phyloP scores from a whole-genome alignment of 2,797 vertebrate genomes.

The Cuniculus paca region DNA sequence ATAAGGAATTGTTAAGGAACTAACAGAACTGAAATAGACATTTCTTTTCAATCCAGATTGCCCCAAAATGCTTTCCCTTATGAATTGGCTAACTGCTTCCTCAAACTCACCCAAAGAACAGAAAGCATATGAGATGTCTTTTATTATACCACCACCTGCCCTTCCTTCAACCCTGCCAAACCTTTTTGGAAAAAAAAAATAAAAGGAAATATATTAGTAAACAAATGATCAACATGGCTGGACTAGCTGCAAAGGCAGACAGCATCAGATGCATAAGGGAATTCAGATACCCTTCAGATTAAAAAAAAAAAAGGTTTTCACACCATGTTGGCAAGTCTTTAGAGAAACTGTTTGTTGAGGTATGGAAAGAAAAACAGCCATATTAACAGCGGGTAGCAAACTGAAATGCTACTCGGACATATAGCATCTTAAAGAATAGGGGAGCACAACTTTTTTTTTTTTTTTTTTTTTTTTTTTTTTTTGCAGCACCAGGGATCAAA shows the following conservation, averaged over 20 bases:
- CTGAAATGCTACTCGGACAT: background rate
- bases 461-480: too few relatives aligned
- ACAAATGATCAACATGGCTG: background rate
- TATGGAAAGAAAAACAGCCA: background rate
- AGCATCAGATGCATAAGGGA: background rate
- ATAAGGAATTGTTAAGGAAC: background rate
- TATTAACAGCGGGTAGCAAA: background rate
- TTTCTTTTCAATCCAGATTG: background rate
- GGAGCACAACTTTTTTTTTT: background rate
- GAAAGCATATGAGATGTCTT: constrained; percentile 38
- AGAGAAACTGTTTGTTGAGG: constrained; percentile 20
- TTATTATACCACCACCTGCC: constrained; percentile 23
- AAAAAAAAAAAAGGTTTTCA: background rate
- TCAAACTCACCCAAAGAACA: constrained; percentile 52
- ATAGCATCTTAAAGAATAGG: background rate
- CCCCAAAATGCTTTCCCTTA: background rate
- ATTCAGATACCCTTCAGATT: background rate
- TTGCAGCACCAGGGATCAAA: too few relatives aligned
- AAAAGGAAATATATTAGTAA: constrained; percentile 12
- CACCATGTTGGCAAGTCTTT: constrained; percentile 11
- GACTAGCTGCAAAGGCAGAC: background rate
- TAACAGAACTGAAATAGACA: background rate
- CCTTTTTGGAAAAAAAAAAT: background rate
- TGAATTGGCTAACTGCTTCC: constrained; percentile 12
- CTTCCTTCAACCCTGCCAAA: background rate